Evolutionary conservation across 2,888 invertebrate genomes (phyloP), one percentile per base, ranked within the genome.

Genomic region (Clitarchus hookeri): DNA sequence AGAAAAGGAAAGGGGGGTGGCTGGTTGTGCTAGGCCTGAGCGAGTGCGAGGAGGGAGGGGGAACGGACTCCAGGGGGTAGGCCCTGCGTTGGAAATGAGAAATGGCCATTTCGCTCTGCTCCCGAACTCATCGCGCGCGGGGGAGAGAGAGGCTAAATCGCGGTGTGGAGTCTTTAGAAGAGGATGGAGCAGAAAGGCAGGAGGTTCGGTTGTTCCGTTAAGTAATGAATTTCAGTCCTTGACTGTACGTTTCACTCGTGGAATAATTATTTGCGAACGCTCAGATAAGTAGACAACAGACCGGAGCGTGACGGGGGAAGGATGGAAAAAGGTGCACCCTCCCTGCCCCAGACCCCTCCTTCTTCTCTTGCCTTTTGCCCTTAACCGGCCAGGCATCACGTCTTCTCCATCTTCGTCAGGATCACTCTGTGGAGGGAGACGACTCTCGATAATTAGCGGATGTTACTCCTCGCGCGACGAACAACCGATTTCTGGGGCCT

Each of bases 181-280:
- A 82, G 36, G 82, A 44, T 23, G 44, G 82, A 82, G 36, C 82
- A 26, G n/a, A 27, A n/a, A 82, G 80, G 23, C 36, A 82, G 44
- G 36, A 82, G 44, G 27, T 82, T 82, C 27, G 79, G 79, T 25
- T 79, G 79, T 79, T 79, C 82, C 44, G 36, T 82, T 82, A 82
- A 82, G 82, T 82, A 82, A 82, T 82, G 82, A 82, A 82, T 82
- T 82, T 82, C 82, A n/a, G 44, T 26, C 82, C n/a, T 82, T n/a
- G 65, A 65, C 65, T 65, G 65, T 65, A 65, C 65, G 65, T 65
- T 65, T 65, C 65, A 65, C 65, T 65, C 65, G 65, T 23, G 65
- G 65, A 65, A 65, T 65, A 65, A 65, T 65, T 65, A 65, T 65
- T 65, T n/a, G 65, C 13, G 65, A 65, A 65, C 65, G 65, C 23